Conservation (phyloP, 2,888 invertebrate genomes). For the Eristalis pertinax region DNA sequence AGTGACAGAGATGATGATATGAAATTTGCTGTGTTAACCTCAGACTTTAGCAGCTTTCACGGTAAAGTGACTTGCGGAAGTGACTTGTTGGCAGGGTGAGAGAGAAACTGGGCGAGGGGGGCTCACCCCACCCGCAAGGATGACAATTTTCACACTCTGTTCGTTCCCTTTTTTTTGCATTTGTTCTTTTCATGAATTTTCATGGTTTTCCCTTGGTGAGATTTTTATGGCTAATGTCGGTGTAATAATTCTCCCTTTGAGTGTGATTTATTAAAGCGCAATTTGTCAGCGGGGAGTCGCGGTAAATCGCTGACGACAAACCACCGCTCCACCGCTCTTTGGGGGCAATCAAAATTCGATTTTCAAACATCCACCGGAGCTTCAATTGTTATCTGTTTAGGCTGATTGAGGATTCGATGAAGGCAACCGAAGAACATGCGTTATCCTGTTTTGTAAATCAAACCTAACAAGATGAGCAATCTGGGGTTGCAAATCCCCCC, state of each 20-base stretch:
- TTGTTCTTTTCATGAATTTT: constrained; percentile 53
- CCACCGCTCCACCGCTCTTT: not conserved
- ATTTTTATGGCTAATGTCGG: constrained; percentile 70
- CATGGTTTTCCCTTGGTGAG: constrained; percentile 48
- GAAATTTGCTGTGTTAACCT: constrained; percentile 67
- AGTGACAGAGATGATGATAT: constrained; percentile 69
- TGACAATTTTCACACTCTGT: constrained; percentile 51
- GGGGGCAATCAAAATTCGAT: constrained; percentile 65
- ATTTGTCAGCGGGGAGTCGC: constrained; percentile 60
- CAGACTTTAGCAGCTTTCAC: constrained; percentile 68
- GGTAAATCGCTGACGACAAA: constrained; percentile 10
- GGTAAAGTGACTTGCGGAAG: constrained; percentile 68
- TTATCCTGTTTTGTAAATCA: constrained; percentile 67
- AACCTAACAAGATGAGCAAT: constrained; percentile 68
- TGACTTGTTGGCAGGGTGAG: constrained; percentile 44
- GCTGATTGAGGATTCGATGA: constrained; percentile 5
- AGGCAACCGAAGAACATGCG: constrained; percentile 36
- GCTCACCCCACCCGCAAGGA: constrained; percentile 16
- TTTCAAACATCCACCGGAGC: constrained; percentile 31
- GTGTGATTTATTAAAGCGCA: constrained; percentile 71
- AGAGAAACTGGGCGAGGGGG: constrained; percentile 15
- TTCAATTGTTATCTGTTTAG: constrained; percentile 23
- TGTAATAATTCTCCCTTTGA: constrained; percentile 63
- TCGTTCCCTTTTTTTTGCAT: not conserved
- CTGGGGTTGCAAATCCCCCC: constrained; percentile 61